A percentile compares a stretch with the other conserved stretches of the same genome.
These are phyloP conservation scores for Rhaphigaster nebulosa DNA, from an alignment of 2,888 invertebrate species.

Conservation along the genomic window DNA sequence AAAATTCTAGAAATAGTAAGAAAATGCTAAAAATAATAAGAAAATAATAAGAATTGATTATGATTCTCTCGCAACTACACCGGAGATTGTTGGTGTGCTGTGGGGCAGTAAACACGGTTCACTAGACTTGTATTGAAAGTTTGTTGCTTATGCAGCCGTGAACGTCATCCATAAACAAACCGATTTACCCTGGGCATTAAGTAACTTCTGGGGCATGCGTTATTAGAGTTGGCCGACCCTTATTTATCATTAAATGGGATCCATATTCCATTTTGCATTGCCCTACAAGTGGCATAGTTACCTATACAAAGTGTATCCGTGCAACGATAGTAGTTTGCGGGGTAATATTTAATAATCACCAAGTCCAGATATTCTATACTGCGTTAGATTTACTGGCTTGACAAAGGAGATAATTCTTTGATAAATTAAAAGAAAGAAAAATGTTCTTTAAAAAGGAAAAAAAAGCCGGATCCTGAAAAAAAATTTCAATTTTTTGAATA, in stretches of 20 bases:
- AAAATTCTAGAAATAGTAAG: too few species aligned
- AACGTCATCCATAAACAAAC: background rate
- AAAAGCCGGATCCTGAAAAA: too few species aligned
- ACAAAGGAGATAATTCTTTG: too few species aligned
- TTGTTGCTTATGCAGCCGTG: background rate
- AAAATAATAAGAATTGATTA: too few species aligned
- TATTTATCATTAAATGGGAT: background rate
- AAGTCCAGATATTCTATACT: background rate
- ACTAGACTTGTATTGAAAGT: background rate
- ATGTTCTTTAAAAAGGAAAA: too few species aligned
- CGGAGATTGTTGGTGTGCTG: background rate
- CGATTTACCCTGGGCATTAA: background rate
- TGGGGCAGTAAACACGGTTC: background rate
- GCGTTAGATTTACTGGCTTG: too few species aligned
- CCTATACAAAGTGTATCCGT: background rate
- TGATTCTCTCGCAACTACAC: background rate
- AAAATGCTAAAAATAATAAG: too few species aligned
- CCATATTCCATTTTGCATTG: background rate
- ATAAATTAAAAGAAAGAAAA: too few species aligned
- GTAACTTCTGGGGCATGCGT: background rate
- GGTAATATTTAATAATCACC: background rate
- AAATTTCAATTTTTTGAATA: too few species aligned
- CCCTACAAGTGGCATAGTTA: background rate
- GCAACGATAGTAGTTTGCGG: background rate
- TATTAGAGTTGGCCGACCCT: background rate